Conservation (phyloP, 2,888 invertebrate genomes). For the Agonum fuliginosum region DNA sequence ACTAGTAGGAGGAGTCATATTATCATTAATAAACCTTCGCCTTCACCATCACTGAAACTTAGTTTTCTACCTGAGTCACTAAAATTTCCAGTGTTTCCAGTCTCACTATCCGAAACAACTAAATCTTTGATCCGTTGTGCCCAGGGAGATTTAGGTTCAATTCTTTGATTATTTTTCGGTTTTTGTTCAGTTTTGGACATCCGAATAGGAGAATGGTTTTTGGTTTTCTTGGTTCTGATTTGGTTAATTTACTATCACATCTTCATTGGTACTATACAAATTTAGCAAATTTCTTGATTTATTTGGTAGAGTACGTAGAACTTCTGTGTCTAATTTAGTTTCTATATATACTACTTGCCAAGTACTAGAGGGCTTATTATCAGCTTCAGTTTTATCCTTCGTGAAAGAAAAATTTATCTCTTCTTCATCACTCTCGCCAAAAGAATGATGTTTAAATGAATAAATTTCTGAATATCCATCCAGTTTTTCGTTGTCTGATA, state of each 20-base stretch:
- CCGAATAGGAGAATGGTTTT: slow-evolving; percentile 24
- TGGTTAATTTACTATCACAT: slow-evolving; percentile 62
- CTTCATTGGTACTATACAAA: slow-evolving; percentile 32
- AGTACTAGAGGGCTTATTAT: slow-evolving; percentile 11
- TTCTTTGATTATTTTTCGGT: slow-evolving; percentile 64
- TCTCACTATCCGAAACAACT: slow-evolving; percentile 67
- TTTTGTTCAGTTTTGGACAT: slow-evolving; percentile 63
- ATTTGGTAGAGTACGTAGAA: slow-evolving; percentile 8
- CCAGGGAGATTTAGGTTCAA: slow-evolving; percentile 65
- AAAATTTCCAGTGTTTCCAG: slow-evolving; percentile 37
- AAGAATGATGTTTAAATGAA: slow-evolving; percentile 52
- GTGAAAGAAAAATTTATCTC: slow-evolving; percentile 26
- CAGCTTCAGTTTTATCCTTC: slow-evolving; percentile 11
- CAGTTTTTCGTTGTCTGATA: slow-evolving; percentile 52
- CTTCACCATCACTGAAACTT: slow-evolving; percentile 46
- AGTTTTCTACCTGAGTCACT: slow-evolving; percentile 40
- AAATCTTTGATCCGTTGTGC: slow-evolving; percentile 64
- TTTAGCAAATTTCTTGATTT: neutral
- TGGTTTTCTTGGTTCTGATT: slow-evolving; percentile 64
- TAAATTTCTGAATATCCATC: slow-evolving; percentile 54
- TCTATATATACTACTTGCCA: slow-evolving; percentile 50
- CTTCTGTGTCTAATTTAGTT: slow-evolving; percentile 31
- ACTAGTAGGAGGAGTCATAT: slow-evolving; percentile 16
- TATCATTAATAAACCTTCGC: slow-evolving; percentile 22
- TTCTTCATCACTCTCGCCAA: slow-evolving; percentile 50